A percentile compares a stretch with the other conserved stretches of the same genome.
Evolutionary conservation across 2,888 invertebrate genomes (phyloP).

Genomic region (Agrochola circellaris): DNA sequence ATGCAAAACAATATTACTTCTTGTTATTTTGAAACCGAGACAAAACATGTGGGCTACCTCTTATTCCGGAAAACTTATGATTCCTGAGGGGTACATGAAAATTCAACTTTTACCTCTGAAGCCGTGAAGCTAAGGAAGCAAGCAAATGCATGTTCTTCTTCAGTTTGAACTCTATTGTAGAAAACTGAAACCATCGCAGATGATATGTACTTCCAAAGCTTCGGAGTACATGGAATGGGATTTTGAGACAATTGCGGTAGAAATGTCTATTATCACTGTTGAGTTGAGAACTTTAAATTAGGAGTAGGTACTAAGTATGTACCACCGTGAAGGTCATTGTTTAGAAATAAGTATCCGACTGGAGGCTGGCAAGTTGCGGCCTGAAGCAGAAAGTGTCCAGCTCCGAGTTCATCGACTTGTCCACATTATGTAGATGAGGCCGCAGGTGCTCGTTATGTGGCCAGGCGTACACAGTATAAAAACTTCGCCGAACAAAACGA

Average conservation of each 20-base stretch:
- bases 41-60: conserved; percentile 13
- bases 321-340: conserved; percentile 21
- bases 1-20: not conserved
- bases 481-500: conserved; percentile 86
- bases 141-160: conserved; percentile 16
- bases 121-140: conserved; percentile 7
- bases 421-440: conserved; percentile 89
- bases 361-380: conserved; percentile 42
- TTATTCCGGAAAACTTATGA: conserved; percentile 38
- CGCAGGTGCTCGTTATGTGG: conserved; percentile 89
- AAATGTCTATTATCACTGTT: not conserved
- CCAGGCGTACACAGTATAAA: conserved; percentile 84
- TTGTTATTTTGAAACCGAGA: conserved; percentile 1
- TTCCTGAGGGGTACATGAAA: conserved; percentile 30
- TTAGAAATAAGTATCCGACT: conserved; percentile 36
- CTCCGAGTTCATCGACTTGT: conserved; percentile 84
- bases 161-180: not conserved
- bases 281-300: not conserved
- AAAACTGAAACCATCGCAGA: not conserved
- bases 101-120: conserved; percentile 34
- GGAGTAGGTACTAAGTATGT: not conserved
- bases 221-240: not conserved
- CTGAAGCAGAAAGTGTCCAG: conserved; percentile 78
- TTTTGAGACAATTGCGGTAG: not conserved
- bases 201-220: not conserved